Percentiles rank a stretch among this genome's conserved stretches.
phyloP scores from a whole-genome alignment of 2,797 vertebrate genomes.

The Melanotaenia nigrans region DNA sequence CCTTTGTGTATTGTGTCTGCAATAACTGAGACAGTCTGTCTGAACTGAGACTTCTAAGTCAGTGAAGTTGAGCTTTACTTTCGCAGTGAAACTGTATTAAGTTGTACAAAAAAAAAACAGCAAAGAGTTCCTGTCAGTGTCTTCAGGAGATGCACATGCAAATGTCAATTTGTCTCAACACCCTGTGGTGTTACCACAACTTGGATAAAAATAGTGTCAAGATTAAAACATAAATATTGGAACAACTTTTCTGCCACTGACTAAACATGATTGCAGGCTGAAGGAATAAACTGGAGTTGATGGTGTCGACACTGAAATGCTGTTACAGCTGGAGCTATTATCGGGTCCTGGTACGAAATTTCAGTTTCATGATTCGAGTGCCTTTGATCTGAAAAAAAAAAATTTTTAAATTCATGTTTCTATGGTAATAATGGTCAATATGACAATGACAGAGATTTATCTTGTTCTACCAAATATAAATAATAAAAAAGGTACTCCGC shows the following conservation, averaged over 20 bases:
- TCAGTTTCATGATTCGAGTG: constrained; percentile 29
- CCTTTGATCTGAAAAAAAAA: constrained; percentile 23
- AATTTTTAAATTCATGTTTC: background rate
- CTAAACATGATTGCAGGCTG: background rate
- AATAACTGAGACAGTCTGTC: background rate
- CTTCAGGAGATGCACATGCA: background rate
- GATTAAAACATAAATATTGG: background rate
- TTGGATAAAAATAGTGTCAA: background rate
- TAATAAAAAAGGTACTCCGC: background rate
- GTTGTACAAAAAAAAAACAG: background rate
- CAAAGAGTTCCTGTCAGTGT: constrained; percentile 7
- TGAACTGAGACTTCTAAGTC: background rate
- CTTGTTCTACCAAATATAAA: background rate
- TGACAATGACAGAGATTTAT: background rate
- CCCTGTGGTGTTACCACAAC: background rate
- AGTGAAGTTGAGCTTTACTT: constrained; percentile 10
- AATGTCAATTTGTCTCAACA: constrained; percentile 3
- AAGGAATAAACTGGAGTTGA: background rate
- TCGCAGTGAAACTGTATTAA: constrained; percentile 18
- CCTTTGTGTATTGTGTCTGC: background rate
- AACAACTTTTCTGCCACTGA: constrained; percentile 5
- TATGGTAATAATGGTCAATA: constrained; percentile 1
- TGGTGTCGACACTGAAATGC: background rate
- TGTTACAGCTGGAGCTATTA: background rate
- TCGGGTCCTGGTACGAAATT: background rate